These are phyloP conservation scores for Aplodontia rufa DNA, from an alignment of 2,113 vertebrate species.

Conservation along the genomic window DNA sequence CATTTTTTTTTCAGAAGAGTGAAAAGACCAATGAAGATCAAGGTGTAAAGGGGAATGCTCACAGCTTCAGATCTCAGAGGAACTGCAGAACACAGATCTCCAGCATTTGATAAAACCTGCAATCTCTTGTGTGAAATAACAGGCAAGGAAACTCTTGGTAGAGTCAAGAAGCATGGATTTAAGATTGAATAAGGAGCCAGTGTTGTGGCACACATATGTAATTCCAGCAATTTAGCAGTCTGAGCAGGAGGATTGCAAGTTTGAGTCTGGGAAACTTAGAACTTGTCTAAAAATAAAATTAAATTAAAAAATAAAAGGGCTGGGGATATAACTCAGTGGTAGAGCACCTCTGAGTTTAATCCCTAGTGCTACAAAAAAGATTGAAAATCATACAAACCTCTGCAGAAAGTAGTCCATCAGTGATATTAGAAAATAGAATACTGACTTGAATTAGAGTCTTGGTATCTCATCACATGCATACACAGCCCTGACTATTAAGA, in stretches of 20 bases:
- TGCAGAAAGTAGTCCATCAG: neutral
- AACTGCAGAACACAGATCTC: neutral
- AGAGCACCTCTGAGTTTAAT: neutral
- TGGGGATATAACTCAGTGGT: neutral
- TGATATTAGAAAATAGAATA: neutral
- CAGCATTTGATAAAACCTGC: neutral
- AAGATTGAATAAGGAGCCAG: neutral
- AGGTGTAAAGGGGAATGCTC: neutral
- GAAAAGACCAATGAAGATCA: neutral
- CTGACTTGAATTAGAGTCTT: neutral
- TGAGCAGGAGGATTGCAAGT: too few relatives aligned
- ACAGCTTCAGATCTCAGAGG: neutral
- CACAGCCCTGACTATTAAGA: neutral
- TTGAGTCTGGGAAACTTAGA: too few relatives aligned
- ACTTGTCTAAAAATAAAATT: too few relatives aligned
- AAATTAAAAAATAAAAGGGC: too few relatives aligned
- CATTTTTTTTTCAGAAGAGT: neutral
- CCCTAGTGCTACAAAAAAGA: neutral
- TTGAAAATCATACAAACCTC: neutral
- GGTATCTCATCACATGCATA: neutral
- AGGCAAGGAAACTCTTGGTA: neutral
- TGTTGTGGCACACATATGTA: too few relatives aligned
- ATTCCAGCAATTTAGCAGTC: too few relatives aligned
- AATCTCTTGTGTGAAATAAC: neutral
- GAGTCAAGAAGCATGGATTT: neutral